Conservation (phyloP, 2,113 vertebrate genomes). For the Jacana jacana region DNA sequence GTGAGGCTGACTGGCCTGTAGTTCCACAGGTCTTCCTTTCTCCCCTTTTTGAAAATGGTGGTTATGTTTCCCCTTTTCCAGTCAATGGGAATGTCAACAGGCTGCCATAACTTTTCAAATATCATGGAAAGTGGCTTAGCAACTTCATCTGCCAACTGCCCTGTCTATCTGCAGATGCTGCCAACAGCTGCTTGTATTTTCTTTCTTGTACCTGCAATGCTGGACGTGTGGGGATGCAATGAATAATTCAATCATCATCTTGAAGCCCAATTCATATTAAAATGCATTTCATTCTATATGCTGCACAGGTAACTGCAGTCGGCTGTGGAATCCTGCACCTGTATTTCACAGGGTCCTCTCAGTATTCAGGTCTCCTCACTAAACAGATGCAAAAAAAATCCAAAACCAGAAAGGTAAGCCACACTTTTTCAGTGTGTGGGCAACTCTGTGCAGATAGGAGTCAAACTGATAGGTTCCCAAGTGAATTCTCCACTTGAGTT, state of each 20-base stretch:
- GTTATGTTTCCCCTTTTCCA: too few relatives aligned
- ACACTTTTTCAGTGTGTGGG: background rate
- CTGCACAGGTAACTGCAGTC: background rate
- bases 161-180: background rate
- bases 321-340: background rate
- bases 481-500: background rate
- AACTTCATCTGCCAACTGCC: too few relatives aligned
- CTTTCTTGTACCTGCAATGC: background rate
- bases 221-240: background rate
- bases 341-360: background rate
- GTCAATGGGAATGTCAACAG: too few relatives aligned
- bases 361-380: background rate
- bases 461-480: background rate
- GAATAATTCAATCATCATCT: background rate
- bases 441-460: background rate
- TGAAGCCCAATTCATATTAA: background rate
- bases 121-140: too few relatives aligned
- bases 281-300: background rate
- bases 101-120: too few relatives aligned
- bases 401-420: background rate
- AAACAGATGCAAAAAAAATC: background rate
- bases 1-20: too few relatives aligned
- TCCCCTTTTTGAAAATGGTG: too few relatives aligned
- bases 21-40: too few relatives aligned
- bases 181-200: background rate